phyloP scores from a whole-genome alignment of 2,888 invertebrate genomes.

The Leptinotarsa tumamoca region DNA sequence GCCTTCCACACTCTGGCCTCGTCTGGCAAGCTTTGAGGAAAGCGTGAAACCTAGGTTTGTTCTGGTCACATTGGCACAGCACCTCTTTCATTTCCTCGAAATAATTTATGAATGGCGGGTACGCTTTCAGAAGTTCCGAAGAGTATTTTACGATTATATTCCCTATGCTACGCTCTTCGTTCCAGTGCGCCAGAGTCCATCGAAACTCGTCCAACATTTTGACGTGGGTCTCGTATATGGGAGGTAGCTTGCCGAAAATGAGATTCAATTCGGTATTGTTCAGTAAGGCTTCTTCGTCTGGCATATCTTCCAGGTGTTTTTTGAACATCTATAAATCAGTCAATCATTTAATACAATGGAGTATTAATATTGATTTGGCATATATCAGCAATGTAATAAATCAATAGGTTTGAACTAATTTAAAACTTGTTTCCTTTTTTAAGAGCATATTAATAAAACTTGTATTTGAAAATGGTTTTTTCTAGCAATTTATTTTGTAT shows the following conservation, averaged over 20 bases:
- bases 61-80: slow-evolving; percentile 89
- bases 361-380: too few relatives aligned
- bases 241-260: slow-evolving; percentile 95
- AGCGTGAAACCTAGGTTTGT: slow-evolving; percentile 96
- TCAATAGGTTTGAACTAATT: too few relatives aligned
- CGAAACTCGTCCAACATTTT: slow-evolving; percentile 78
- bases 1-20: slow-evolving; percentile 95
- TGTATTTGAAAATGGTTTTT: too few relatives aligned
- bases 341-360: too few relatives aligned
- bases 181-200: slow-evolving; percentile 82
- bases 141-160: slow-evolving; percentile 86
- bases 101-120: slow-evolving; percentile 98
- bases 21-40: slow-evolving; percentile 96
- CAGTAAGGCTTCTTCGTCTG: slow-evolving; percentile 83
- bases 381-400: too few relatives aligned
- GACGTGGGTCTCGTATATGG: slow-evolving; percentile 93
- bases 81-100: slow-evolving; percentile 97
- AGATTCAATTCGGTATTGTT: slow-evolving; percentile 93
- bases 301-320: slow-evolving; percentile 89
- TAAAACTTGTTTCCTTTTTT: too few relatives aligned
- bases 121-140: slow-evolving; percentile 90
- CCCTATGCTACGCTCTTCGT: slow-evolving; percentile 80
- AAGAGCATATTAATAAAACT: too few relatives aligned
- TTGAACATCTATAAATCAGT: slow-evolving; percentile 83
- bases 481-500: too few relatives aligned